Evolutionary conservation across 2,797 vertebrate genomes (phyloP), one percentile per base, ranked within the genome.

Genomic region (Scleropages formosus): DNA sequence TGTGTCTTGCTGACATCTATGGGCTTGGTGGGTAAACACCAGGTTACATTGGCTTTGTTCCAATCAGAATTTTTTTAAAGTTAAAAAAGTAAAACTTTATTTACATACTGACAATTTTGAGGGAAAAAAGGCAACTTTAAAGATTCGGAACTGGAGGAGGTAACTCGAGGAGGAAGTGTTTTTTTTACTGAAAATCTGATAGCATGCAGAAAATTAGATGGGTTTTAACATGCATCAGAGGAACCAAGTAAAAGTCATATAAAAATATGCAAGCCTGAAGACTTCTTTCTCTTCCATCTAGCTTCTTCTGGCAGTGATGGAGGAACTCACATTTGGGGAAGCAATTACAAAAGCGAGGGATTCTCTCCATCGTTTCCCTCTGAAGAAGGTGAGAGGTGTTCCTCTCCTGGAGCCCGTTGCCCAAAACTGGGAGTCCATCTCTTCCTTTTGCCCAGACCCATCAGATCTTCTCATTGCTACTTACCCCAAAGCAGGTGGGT

Each of bases 401-500:
- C 75, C 66, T 0, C 67, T 76, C 16, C 61, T 18, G 39, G 59
- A 76, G 46, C 64, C 67, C 26, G 53, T 70, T 16, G 66, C 44
- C 15, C 58, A 76, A 22, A 76, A 70, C 39, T 76, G 70, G 70
- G 89, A 90, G 73, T 76, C 76, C 1, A 68, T 95, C 73, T 89
- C 83, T 75, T 84, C 81, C 78, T 95, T 95, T 81, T 6, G 78
- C 64, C 93, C 94, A 0, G 87, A 93, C 70, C 86, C 92, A 6
- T 90, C 90, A 0, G 94, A 95, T 81, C 72, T 94, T 26, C 89
- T 95, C 67, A 93, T 95, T 58, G 86, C 92, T 67, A 94, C 94
- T 59, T 95, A 95, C 78, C 94, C 94, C 26, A 95, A 95, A 93
- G 92, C 94, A 90, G 94, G 94, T 95, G 88, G 77, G 68, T 65